Base-by-base conservation (phyloP, 1,140 invertebrate species). In the Atta cephalotes region DNA sequence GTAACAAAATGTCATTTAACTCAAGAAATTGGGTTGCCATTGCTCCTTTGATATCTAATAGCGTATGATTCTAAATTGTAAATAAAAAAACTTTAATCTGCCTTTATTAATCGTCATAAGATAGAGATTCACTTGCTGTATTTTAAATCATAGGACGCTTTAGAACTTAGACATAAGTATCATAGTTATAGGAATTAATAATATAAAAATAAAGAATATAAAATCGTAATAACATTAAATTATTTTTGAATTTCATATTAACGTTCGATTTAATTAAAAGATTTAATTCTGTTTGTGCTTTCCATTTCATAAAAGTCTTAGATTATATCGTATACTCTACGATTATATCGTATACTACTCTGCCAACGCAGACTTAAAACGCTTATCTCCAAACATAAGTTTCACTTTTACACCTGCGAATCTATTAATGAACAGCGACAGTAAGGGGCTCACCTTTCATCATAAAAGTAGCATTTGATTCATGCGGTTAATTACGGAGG, bases 401-500 rank as follows among this genome's bases (percentile, higher is more conserved):
- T 45, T 84, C 56, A 74, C 25, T 74, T 80, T 84, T 39, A 53
- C 25, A 62, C n/a, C 70, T 49, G 45, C 7, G 14, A 74, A 84
- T 62, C 70, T 39, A 84, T 74, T 74, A 62, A 84, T 74, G 49
- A 82, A 31, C 7, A 51, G 56, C 39, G 25, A 74, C 18, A 21
- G 39, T 14, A 0, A 49, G 28, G 28, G 49, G 45, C n/a, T 4
- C 35, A 60, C 7, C 39, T 62, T 21, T 16, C 25, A 35, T 84
- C 56, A 39, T 49, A 74, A 84, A 74, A 74, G 39, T n/a, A 16
- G 14, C 28, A 2, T 72, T 72, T 71, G 79, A 81, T 84, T 74
- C 68, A 51, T 18, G 45, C 56, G 39, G 35, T 14, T 84, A 84
- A 84, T 84, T 74, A 60, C 35, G 35, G 28, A 74, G 21, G 51